Conservation (phyloP, 1,140 invertebrate species). For the Linepithema humile region DNA sequence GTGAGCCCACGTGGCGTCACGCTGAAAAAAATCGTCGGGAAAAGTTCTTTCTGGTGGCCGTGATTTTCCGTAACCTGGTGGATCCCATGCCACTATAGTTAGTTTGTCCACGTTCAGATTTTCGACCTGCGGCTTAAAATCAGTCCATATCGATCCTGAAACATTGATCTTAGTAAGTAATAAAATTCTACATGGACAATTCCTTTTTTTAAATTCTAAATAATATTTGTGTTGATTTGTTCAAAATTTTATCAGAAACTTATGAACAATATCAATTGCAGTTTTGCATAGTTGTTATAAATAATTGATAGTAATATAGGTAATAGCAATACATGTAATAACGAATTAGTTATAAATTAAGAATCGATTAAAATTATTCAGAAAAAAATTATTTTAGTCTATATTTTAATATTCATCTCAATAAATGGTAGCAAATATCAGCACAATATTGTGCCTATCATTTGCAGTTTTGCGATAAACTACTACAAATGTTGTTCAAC, state of each 20-base stretch:
- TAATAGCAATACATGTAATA: no score
- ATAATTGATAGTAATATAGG: neutral
- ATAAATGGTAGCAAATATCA: constrained; percentile 31
- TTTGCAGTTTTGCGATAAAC: no score
- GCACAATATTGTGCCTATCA: no score
- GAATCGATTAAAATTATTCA: neutral
- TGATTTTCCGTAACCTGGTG: constrained; percentile 94
- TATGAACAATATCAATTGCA: neutral
- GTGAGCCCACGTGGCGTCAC: constrained; percentile 90
- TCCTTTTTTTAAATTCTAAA: neutral
- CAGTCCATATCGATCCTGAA: constrained; percentile 89
- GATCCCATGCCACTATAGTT: constrained; percentile 94
- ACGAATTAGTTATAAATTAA: no score
- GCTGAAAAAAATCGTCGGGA: constrained; percentile 88
- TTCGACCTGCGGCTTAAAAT: constrained; percentile 92
- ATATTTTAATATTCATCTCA: neutral
- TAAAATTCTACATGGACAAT: neutral
- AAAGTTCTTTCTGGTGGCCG: constrained; percentile 91
- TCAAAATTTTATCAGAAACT: neutral
- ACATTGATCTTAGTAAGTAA: neutral
- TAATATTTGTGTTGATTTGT: neutral
- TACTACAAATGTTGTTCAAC: no score
- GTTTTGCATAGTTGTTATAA: neutral
- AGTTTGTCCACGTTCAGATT: constrained; percentile 88
- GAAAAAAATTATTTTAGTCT: no score